A percentile compares a stretch with the other conserved stretches of the same genome.
These are phyloP conservation scores for Netelia melanura DNA, from an alignment of 2,888 invertebrate species.

Conservation along the genomic window DNA sequence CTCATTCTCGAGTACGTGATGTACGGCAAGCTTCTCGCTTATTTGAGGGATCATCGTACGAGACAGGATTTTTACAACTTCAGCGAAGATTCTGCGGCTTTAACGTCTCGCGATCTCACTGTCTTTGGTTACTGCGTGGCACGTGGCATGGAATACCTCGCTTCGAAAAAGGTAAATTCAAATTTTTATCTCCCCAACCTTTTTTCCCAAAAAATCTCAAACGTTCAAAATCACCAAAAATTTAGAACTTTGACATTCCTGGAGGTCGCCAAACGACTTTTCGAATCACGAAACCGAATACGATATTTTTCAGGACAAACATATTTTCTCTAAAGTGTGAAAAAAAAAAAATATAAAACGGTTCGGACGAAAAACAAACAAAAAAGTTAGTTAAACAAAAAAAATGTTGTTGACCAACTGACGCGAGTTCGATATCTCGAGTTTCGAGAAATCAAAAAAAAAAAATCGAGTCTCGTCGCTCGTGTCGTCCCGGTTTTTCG, in stretches of 20 bases:
- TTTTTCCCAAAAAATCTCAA: background rate
- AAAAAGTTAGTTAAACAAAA: background rate
- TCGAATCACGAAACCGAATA: background rate
- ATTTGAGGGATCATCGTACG: conserved; percentile 89
- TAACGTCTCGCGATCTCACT: conserved; percentile 91
- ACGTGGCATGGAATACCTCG: conserved; percentile 94
- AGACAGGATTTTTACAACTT: conserved; percentile 87
- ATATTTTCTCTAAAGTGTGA: conserved; percentile 9
- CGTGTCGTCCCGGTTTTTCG: conserved; percentile 17
- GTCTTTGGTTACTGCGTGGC: conserved; percentile 94
- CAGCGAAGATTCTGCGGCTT: conserved; percentile 88
- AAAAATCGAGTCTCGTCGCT: conserved; percentile 19
- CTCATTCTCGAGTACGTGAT: conserved; percentile 95
- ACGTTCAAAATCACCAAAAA: background rate
- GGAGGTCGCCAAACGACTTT: background rate
- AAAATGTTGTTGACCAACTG: conserved; percentile 59
- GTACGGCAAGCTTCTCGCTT: conserved; percentile 92
- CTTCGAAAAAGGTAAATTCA: conserved; percentile 90
- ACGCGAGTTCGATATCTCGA: conserved; percentile 37
- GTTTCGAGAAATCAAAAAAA: conserved; percentile 34
- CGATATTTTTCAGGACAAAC: background rate
- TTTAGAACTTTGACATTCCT: background rate
- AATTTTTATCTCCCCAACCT: background rate
- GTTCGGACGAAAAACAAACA: conserved; percentile 1
- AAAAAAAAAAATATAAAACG: conserved; percentile 19